phyloP scores from a whole-genome alignment of 1,140 invertebrate genomes.

The Drosophila grimshawi region DNA sequence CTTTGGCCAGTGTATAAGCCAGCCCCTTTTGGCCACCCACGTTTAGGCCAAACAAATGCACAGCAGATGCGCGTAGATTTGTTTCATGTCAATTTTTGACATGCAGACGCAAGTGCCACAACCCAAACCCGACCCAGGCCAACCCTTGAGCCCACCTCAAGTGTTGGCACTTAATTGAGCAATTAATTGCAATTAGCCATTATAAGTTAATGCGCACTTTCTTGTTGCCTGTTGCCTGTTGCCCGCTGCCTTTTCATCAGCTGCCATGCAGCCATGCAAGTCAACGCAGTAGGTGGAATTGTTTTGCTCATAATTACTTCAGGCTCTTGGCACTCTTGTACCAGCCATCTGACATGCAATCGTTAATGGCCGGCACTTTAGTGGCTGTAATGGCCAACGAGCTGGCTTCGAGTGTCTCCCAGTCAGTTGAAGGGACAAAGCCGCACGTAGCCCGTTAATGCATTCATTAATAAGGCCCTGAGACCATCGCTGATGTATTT shows the following conservation, averaged over 20 bases:
- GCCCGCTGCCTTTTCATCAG: slow-evolving; percentile 16
- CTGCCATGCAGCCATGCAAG: background rate
- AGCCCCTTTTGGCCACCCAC: slow-evolving; percentile 2
- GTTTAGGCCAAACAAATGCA: slow-evolving; percentile 31
- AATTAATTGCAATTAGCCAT: slow-evolving; percentile 54
- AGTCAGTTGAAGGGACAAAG: slow-evolving; percentile 17
- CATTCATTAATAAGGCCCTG: slow-evolving; percentile 41
- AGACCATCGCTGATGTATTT: slow-evolving; percentile 13
- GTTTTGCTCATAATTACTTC: slow-evolving; percentile 20
- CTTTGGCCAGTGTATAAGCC: background rate
- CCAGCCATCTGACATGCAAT: slow-evolving; percentile 35
- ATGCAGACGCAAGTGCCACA: slow-evolving; percentile 1
- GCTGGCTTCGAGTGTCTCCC: slow-evolving; percentile 17
- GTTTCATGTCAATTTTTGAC: slow-evolving; percentile 22
- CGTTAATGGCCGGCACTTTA: slow-evolving; percentile 49
- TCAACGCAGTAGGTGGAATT: background rate
- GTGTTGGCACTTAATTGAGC: slow-evolving; percentile 38
- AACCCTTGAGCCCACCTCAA: background rate
- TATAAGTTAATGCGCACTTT: slow-evolving; percentile 16
- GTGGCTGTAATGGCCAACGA: slow-evolving; percentile 26
- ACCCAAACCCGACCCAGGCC: background rate
- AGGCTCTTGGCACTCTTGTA: background rate
- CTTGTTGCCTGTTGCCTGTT: background rate
- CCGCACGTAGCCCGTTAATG: slow-evolving; percentile 45
- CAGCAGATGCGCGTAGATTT: slow-evolving; percentile 18